These are phyloP conservation scores for Polyommatus icarus DNA, from an alignment of 2,888 invertebrate genomes.

Conservation along the genomic window DNA sequence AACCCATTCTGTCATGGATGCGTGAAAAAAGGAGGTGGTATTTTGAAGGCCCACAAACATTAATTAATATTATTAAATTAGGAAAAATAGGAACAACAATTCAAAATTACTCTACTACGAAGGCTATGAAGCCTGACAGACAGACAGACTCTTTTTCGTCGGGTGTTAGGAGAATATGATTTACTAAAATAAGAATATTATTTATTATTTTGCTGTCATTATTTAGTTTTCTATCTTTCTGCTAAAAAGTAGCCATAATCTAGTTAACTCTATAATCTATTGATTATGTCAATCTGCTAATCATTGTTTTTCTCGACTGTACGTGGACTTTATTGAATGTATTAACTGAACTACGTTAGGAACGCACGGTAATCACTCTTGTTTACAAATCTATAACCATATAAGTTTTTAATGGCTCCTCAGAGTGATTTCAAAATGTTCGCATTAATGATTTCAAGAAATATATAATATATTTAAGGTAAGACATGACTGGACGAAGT, in stretches of 20 bases:
- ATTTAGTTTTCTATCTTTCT: no score
- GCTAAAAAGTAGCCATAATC: neutral
- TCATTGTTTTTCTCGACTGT: neutral
- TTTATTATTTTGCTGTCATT: no score
- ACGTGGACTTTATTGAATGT: neutral
- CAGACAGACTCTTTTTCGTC: no score
- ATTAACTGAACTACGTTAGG: neutral
- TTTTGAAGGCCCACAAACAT: neutral
- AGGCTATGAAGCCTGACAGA: no score
- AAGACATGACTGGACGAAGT: neutral
- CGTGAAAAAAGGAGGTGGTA: constrained; percentile 1
- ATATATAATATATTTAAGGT: constrained; percentile 2
- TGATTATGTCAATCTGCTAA: neutral
- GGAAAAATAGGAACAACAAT: no score
- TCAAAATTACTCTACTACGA: no score
- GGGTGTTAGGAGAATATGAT: no score
- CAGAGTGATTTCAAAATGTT: neutral
- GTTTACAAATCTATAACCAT: constrained; percentile 42
- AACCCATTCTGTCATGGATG: constrained; percentile 54
- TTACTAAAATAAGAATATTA: no score
- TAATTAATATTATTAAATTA: neutral
- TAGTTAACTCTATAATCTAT: neutral
- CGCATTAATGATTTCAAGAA: constrained; percentile 1
- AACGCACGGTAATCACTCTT: constrained; percentile 40
- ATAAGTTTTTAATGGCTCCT: constrained; percentile 41